A percentile compares a stretch with the other conserved stretches of the same genome.
Conservation (phyloP, 2,888 invertebrate species). For the Tenthredo mesomela region DNA sequence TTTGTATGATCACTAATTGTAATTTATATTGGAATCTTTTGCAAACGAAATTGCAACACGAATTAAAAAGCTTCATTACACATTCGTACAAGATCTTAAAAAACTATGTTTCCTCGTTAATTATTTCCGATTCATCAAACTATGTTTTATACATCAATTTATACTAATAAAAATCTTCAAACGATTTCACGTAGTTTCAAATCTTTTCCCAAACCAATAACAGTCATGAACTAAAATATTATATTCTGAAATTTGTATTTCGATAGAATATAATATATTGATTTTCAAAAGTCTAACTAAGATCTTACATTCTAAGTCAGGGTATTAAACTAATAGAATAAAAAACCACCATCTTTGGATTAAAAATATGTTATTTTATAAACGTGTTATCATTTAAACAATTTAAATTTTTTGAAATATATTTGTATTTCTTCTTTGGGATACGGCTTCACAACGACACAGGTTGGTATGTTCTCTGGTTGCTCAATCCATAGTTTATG, state of each 20-base stretch:
- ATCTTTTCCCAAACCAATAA: background rate
- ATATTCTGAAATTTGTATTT: background rate
- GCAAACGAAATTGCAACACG: background rate
- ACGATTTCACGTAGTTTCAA: background rate
- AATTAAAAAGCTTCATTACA: background rate
- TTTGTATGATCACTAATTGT: background rate
- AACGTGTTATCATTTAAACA: constrained; percentile 81
- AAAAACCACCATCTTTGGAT: background rate
- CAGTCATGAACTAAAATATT: too few relatives aligned
- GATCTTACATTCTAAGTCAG: background rate
- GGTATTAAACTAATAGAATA: background rate
- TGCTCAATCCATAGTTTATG: constrained; percentile 98
- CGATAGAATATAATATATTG: background rate
- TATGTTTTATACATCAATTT: constrained; percentile 18
- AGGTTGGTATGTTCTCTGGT: constrained; percentile 97
- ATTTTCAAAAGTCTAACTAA: background rate
- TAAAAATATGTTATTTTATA: background rate
- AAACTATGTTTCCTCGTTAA: background rate
- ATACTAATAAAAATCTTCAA: constrained; percentile 23
- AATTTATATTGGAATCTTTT: background rate
- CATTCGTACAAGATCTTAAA: background rate
- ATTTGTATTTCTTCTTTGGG: constrained; percentile 90
- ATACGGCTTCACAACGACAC: constrained; percentile 96
- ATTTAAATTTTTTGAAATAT: constrained; percentile 91
- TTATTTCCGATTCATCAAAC: background rate